Percentiles rank a stretch among this genome's conserved stretches.
Conservation (phyloP, 2,113 vertebrate genomes). For the Phrynosoma blainvillii region DNA sequence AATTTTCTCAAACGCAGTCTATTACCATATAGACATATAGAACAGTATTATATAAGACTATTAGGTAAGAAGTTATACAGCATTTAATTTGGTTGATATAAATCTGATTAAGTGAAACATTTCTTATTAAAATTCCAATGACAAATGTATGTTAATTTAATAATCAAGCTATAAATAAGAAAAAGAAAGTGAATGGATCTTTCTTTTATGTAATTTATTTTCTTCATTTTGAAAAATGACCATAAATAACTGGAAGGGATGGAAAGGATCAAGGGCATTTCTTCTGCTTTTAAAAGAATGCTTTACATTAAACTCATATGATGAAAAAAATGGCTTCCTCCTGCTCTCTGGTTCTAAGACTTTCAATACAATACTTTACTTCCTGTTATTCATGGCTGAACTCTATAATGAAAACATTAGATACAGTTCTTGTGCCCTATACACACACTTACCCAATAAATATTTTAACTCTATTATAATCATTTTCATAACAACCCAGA, state of each 20-base stretch:
- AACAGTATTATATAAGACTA: neutral
- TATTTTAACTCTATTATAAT: neutral
- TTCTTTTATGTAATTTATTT: conserved; percentile 15
- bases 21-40: neutral
- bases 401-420: neutral
- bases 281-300: conserved; percentile 18
- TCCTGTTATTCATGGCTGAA: neutral
- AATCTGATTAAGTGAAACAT: neutral
- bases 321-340: neutral
- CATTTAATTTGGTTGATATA: neutral
- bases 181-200: conserved; percentile 9
- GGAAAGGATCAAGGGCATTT: neutral
- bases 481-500: neutral
- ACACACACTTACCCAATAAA: neutral
- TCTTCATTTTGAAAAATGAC: conserved; percentile 15
- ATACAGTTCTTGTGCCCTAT: neutral
- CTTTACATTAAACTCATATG: neutral
- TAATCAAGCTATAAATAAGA: conserved; percentile 32
- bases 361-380: neutral
- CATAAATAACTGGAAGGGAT: neutral
- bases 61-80: too few relatives aligned
- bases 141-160: conserved; percentile 23
- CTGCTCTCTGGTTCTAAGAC: neutral
- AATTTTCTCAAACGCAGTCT: too few relatives aligned
- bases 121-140: conserved; percentile 38